Conservation (phyloP, 2,888 invertebrate species). For the Agrenia bidenticulata region DNA sequence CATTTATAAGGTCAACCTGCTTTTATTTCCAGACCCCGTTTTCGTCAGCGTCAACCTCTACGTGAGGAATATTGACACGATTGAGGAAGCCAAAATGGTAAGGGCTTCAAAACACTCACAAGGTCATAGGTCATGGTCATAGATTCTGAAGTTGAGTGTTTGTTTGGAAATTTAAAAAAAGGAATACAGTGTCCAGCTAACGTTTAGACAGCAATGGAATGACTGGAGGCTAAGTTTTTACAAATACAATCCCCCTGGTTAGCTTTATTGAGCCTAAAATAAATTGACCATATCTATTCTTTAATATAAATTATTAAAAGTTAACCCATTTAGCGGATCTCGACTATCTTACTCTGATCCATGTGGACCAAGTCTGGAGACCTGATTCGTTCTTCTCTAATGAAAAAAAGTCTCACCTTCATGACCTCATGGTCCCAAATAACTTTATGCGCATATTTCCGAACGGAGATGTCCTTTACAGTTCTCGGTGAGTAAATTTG, state of each 20-base stretch:
- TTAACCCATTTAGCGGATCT: conserved; percentile 20
- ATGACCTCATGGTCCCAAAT: conserved; percentile 56
- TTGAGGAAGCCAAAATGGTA: conserved; percentile 56
- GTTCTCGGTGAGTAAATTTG: conserved; percentile 36
- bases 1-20: neutral
- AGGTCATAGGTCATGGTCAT: too few species aligned
- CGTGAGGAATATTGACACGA: conserved; percentile 55
- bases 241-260: conserved; percentile 23
- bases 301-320: too few species aligned
- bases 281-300: neutral
- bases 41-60: conserved; percentile 55
- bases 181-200: conserved; percentile 51
- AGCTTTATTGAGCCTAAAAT: neutral
- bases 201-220: conserved; percentile 52
- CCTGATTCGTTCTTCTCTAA: conserved; percentile 60
- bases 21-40: conserved; percentile 29
- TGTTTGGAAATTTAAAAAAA: too few species aligned
- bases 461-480: conserved; percentile 38
- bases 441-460: conserved; percentile 54
- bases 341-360: conserved; percentile 45
- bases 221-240: conserved; percentile 47
- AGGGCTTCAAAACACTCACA: too few species aligned
- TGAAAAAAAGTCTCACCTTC: conserved; percentile 58
- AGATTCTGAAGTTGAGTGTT: too few species aligned
- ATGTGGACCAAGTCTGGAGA: conserved; percentile 57